Percentiles rank a stretch among this genome's conserved stretches.
These are phyloP conservation scores for Coluber constrictor DNA, from an alignment of 2,797 vertebrate species.

Conservation along the genomic window DNA sequence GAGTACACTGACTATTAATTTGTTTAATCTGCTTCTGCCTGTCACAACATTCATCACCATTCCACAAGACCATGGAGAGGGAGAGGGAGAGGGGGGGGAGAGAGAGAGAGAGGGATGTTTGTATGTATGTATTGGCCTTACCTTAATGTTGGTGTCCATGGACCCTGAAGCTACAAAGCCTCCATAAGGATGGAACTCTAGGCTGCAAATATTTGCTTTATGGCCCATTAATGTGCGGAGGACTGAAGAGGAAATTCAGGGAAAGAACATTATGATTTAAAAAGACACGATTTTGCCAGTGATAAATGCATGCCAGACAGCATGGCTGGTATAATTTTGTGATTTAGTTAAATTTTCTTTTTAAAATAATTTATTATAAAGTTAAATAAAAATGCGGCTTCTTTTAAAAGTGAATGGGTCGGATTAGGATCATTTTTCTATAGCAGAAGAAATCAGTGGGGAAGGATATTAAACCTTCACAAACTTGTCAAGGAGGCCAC, in stretches of 20 bases:
- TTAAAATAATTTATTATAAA: not conserved
- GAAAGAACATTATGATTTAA: not conserved
- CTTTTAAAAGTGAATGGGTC: not conserved
- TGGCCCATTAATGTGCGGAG: slow-evolving; percentile 88
- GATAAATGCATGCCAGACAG: not conserved
- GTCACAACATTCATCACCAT: not conserved
- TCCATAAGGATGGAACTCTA: slow-evolving; percentile 90
- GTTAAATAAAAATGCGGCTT: not conserved
- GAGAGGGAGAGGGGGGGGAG: not conserved
- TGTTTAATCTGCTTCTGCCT: not conserved
- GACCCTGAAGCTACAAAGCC: slow-evolving; percentile 91
- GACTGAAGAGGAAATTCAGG: slow-evolving; percentile 69
- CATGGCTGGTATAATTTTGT: not conserved
- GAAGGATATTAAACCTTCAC: not conserved
- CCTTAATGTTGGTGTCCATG: slow-evolving; percentile 94
- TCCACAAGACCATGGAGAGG: no score
- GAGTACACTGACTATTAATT: not conserved
- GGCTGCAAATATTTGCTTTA: slow-evolving; percentile 90
- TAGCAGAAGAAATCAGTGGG: not conserved
- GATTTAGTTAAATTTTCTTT: not conserved
- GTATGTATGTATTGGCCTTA: slow-evolving; percentile 42
- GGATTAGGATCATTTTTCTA: not conserved
- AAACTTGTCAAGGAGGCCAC: not conserved
- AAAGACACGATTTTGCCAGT: not conserved
- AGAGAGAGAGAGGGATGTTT: not conserved